A percentile compares a stretch with the other conserved stretches of the same genome.
These are phyloP conservation scores for Myoxocephalus aenaeus DNA, from an alignment of 2,797 vertebrate genomes.

Conservation along the genomic window DNA sequence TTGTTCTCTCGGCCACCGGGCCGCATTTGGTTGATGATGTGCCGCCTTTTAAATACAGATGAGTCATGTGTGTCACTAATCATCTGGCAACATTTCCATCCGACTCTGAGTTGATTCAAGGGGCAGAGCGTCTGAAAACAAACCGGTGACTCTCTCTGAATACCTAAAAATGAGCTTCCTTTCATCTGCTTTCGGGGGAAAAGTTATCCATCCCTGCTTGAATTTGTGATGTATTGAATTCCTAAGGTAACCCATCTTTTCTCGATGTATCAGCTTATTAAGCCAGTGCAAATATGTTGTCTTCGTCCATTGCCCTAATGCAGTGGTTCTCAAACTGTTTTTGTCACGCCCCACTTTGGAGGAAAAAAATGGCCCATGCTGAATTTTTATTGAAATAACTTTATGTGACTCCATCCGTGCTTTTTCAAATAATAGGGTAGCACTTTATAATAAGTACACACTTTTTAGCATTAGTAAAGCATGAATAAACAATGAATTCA, in stretches of 20 bases:
- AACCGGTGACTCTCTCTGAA: slow-evolving; percentile 11
- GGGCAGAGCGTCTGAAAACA: slow-evolving; percentile 23
- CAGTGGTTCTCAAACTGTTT: too few species aligned
- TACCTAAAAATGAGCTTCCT: slow-evolving; percentile 8
- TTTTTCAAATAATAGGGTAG: too few species aligned
- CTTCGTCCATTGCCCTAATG: slow-evolving; percentile 39
- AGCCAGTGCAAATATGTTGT: slow-evolving; percentile 29
- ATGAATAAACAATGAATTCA: too few species aligned
- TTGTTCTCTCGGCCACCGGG: slow-evolving; percentile 46
- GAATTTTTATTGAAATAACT: too few species aligned
- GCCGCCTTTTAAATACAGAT: slow-evolving; percentile 60
- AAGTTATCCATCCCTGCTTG: neutral
- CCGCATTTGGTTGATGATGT: slow-evolving; percentile 31
- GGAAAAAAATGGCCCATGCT: too few species aligned
- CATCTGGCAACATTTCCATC: slow-evolving; percentile 41
- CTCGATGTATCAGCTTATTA: neutral
- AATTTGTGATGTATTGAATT: slow-evolving; percentile 4
- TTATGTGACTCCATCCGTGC: too few species aligned
- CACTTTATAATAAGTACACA: too few species aligned
- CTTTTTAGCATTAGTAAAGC: too few species aligned
- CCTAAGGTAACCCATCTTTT: neutral
- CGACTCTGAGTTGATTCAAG: slow-evolving; percentile 15
- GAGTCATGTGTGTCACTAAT: slow-evolving; percentile 50
- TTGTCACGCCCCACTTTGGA: too few species aligned
- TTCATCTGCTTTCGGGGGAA: neutral